Evolutionary conservation across 2,113 vertebrate species (phyloP), one percentile per base, ranked within the genome.

Genomic region (Danionella cerebrum): DNA sequence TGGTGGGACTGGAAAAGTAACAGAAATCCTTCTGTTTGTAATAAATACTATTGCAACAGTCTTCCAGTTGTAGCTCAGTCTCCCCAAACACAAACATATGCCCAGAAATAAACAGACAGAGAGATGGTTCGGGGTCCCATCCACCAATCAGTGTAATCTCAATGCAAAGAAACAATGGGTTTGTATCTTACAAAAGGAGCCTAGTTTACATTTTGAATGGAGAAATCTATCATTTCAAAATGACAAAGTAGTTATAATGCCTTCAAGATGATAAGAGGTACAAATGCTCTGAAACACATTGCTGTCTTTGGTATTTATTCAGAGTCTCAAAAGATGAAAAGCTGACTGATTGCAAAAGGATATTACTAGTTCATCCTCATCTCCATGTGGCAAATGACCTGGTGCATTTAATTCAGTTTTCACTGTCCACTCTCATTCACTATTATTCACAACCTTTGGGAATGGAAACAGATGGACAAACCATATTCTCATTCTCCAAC

Each of bases 191-290:
- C n/a, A 42, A 33, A 44, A 14, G 24, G 48, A 21, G 27, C 42
- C 3, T 25, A 21, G 57, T 47, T 19, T 60, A 22, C 51, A 51
- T 16, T 44, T 50, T 38, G 44, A 12, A n/a, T n/a, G n/a, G n/a
- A 45, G 22, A 41, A 41, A 66, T 75, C 45, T 27, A 42, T 80
- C 65, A 48, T 22, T 70, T 71, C 47, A 65, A 44, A 66, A 66
- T 50, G 72, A 71, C 73, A 38, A n/a, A 13, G 27, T 64, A 13
- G 27, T 64, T 67, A 35, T 85, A 79, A 86, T 84, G 70, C 60
- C 66, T 84, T 79, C 80, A 85, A 80, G 79, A 82, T 83, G 80
- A 18, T 36, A 41, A 31, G 33, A n/a, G 14, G 47, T 47, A 59
- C 27, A 66, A 36, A 65, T 52, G 67, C 66, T 33, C 48, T 9